These are phyloP conservation scores for Metridium senile DNA, from an alignment of 92 coral and sea anemone genomes.

Conservation along the genomic window DNA sequence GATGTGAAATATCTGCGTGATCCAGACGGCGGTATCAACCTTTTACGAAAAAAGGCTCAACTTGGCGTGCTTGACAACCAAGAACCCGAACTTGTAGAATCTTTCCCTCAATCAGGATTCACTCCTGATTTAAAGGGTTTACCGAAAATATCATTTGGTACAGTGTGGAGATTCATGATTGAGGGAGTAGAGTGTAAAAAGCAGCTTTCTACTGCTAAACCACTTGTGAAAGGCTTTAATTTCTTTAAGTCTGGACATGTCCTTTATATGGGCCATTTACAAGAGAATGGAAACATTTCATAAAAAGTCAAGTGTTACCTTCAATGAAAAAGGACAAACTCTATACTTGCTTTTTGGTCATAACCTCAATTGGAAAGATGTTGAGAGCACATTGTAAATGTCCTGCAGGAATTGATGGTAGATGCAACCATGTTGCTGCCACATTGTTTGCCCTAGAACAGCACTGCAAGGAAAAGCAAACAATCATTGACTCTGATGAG, in stretches of 20 bases:
- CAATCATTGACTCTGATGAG: neutral
- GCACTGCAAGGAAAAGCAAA: slow-evolving; percentile 28
- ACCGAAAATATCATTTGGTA: slow-evolving; percentile 53
- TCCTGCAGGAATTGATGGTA: slow-evolving; percentile 54
- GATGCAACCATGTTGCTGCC: slow-evolving; percentile 59
- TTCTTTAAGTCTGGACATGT: neutral
- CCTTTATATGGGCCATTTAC: neutral
- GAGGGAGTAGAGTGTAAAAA: slow-evolving; percentile 47
- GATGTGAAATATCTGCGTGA: slow-evolving; percentile 53
- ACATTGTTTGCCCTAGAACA: slow-evolving; percentile 56
- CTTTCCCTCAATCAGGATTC: slow-evolving; percentile 57
- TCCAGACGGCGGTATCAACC: slow-evolving; percentile 58
- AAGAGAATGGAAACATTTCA: neutral
- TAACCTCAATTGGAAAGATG: neutral
- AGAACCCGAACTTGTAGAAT: slow-evolving; percentile 37
- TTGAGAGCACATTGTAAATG: slow-evolving; percentile 4
- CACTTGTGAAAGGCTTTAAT: neutral
- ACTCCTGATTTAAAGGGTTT: slow-evolving; percentile 41
- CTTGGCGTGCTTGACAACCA: slow-evolving; percentile 58
- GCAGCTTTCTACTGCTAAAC: too few relatives aligned
- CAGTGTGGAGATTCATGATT: slow-evolving; percentile 57
- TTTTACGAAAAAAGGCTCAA: slow-evolving; percentile 54
- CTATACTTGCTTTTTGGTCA: neutral
- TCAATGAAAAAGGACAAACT: neutral
- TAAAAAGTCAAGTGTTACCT: neutral